Evolutionary conservation across 2,113 vertebrate species (phyloP).

Genomic region (Heloderma charlesbogerti): DNA sequence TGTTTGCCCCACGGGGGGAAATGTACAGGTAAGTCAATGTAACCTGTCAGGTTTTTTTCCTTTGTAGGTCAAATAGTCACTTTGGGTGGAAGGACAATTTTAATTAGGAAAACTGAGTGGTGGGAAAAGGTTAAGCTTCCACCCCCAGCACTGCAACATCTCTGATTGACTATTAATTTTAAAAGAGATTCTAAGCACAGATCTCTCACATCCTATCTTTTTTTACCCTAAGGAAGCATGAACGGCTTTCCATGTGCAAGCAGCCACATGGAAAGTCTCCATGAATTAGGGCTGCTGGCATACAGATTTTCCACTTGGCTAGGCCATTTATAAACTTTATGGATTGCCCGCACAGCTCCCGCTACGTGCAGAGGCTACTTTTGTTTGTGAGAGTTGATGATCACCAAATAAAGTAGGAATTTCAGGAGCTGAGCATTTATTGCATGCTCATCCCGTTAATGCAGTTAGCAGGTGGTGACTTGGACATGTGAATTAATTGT

Average conservation of each 20-base stretch:
- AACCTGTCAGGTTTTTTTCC: background rate
- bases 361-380: background rate
- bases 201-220: background rate
- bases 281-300: background rate
- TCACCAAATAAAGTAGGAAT: background rate
- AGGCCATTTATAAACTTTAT: background rate
- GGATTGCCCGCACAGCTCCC: background rate
- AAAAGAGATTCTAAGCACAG: background rate
- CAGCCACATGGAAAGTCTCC: background rate
- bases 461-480: too few species aligned
- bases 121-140: background rate
- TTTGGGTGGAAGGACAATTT: background rate
- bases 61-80: background rate
- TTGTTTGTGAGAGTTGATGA: background rate
- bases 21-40: background rate
- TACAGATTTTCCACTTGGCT: background rate
- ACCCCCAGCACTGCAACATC: too few species aligned
- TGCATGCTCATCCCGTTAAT: too few species aligned
- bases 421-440: background rate
- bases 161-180: background rate
- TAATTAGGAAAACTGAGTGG: background rate
- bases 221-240: background rate
- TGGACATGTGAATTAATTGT: too few species aligned
- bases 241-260: background rate
- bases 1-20: background rate